Evolutionary conservation across 1,140 invertebrate genomes (phyloP).

Genomic region (Tetramorium alpestre): DNA sequence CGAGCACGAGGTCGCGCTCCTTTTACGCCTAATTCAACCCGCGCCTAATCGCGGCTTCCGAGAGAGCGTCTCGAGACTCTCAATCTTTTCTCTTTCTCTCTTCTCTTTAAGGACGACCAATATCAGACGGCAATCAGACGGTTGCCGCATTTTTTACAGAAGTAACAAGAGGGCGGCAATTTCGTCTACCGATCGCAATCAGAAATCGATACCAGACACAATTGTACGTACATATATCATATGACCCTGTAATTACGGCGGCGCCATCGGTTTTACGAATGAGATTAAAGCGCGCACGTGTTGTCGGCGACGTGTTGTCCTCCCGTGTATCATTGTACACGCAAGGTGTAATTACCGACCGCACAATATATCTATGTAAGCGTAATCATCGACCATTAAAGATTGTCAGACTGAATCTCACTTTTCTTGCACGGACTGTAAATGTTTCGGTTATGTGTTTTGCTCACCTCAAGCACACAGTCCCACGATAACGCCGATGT

Average conservation of each 20-base stretch:
- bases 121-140: not conserved
- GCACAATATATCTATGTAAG: not conserved
- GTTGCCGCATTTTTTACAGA: constrained; percentile 27
- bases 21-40: constrained; percentile 51
- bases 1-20: constrained; percentile 64
- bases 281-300: constrained; percentile 25
- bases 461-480: constrained; percentile 25
- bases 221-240: constrained; percentile 21
- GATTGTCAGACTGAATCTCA: not conserved
- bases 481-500: constrained; percentile 29
- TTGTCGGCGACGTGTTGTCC: constrained; percentile 18
- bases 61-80: constrained; percentile 15
- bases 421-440: not conserved
- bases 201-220: constrained; percentile 11
- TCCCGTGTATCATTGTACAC: constrained; percentile 22
- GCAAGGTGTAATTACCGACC: constrained; percentile 19
- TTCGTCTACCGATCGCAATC: constrained; percentile 3
- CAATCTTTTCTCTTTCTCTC: not conserved
- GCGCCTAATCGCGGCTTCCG: constrained; percentile 65
- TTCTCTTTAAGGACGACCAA: not conserved
- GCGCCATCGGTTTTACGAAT: not conserved
- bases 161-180: constrained; percentile 20
- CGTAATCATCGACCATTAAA: constrained; percentile 22
- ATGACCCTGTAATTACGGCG: constrained; percentile 22
- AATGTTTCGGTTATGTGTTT: constrained; percentile 14